Evolutionary conservation across 2,888 invertebrate species (phyloP).

Genomic region (Leptinotarsa juncta): DNA sequence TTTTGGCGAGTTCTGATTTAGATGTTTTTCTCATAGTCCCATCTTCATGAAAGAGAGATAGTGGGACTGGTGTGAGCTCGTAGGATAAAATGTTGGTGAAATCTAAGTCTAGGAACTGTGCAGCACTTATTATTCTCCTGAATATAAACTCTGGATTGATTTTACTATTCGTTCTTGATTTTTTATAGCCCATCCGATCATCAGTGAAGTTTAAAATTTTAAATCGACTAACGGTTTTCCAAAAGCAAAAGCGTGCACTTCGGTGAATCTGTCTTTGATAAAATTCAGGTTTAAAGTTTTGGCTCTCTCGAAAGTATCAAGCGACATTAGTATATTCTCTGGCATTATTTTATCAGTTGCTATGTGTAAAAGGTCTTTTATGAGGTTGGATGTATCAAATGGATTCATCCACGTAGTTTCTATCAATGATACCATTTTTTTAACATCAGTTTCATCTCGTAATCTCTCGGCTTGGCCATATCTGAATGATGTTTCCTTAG

Average conservation of each 20-base stretch:
- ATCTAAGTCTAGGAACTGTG: not conserved
- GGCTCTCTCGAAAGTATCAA: slow-evolving; percentile 2
- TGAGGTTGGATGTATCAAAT: slow-evolving; percentile 6
- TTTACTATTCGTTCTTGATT: slow-evolving; percentile 9
- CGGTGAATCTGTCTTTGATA: slow-evolving; percentile 7
- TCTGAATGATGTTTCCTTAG: slow-evolving; percentile 1
- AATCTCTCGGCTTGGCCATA: slow-evolving; percentile 9
- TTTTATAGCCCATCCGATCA: slow-evolving; percentile 3
- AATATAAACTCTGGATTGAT: slow-evolving; percentile 6
- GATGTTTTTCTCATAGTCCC: slow-evolving; percentile 8
- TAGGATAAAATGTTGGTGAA: slow-evolving; percentile 9
- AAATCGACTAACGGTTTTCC: slow-evolving; percentile 9
- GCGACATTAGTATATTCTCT: not conserved
- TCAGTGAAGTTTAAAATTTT: slow-evolving; percentile 5
- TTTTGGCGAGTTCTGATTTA: slow-evolving; percentile 6
- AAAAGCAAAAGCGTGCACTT: not conserved
- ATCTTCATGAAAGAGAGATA: slow-evolving; percentile 6
- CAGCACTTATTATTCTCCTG: not conserved
- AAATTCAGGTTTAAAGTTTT: slow-evolving; percentile 6
- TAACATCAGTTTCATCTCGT: slow-evolving; percentile 9
- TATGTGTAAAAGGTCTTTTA: slow-evolving; percentile 4
- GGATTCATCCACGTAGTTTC: slow-evolving; percentile 1
- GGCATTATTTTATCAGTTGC: not conserved
- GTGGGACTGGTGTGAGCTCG: slow-evolving; percentile 9
- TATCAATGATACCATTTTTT: slow-evolving; percentile 9